A percentile compares a stretch with the other conserved stretches of the same genome.
These are phyloP conservation scores for Lepisosteus osseus DNA, from an alignment of 2,113 vertebrate genomes.

Conservation along the genomic window DNA sequence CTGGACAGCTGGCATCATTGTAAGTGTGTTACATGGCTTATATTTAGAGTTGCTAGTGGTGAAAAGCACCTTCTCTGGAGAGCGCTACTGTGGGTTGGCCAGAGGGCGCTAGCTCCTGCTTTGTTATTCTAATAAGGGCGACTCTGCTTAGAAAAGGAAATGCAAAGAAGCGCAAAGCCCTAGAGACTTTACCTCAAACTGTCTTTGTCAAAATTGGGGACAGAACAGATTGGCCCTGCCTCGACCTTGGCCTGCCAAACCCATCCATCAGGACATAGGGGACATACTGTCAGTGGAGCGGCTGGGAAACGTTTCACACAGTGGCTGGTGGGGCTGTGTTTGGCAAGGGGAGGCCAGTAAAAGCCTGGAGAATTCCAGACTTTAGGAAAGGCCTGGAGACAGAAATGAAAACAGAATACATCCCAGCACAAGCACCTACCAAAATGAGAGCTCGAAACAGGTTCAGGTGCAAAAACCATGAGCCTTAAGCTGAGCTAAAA, in stretches of 20 bases:
- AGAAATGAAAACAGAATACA: too few relatives aligned
- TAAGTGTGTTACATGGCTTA: slow-evolving; percentile 64
- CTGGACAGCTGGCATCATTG: slow-evolving; percentile 98
- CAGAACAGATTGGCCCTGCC: slow-evolving; percentile 67
- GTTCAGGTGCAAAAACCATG: too few relatives aligned
- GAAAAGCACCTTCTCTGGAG: slow-evolving; percentile 41
- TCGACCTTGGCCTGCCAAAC: slow-evolving; percentile 67
- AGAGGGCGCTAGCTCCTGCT: slow-evolving; percentile 38
- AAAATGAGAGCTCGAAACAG: too few relatives aligned
- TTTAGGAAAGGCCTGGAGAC: too few relatives aligned
- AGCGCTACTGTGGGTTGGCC: slow-evolving; percentile 37
- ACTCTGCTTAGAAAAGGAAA: slow-evolving; percentile 59
- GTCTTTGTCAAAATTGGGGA: slow-evolving; percentile 48
- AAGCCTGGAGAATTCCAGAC: neutral
- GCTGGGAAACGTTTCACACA: slow-evolving; percentile 62
- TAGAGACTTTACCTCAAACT: slow-evolving; percentile 65
- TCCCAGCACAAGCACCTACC: too few relatives aligned
- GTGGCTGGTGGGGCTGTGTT: slow-evolving; percentile 48
- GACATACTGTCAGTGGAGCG: slow-evolving; percentile 47
- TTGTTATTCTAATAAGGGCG: slow-evolving; percentile 69
- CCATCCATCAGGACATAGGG: slow-evolving; percentile 64
- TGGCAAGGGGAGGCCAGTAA: slow-evolving; percentile 33
- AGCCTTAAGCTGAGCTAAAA: neutral
- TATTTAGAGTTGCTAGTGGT: neutral
- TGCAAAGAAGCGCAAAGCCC: slow-evolving; percentile 63